These are phyloP conservation scores for Sussaba pulchella DNA, from an alignment of 2,888 invertebrate species.

Conservation along the genomic window DNA sequence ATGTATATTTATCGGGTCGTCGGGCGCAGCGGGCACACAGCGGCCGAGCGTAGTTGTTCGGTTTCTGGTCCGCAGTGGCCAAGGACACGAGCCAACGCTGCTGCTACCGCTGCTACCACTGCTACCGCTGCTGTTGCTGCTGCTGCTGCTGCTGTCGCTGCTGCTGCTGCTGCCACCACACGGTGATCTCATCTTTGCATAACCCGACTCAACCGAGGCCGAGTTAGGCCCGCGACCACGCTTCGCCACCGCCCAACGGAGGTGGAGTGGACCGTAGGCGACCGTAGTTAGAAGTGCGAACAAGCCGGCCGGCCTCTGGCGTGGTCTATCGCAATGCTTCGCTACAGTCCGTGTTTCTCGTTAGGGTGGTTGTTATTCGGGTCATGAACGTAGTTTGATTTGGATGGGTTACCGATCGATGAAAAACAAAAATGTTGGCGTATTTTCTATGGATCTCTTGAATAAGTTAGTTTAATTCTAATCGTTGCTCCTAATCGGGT, in stretches of 20 bases:
- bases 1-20: slow-evolving; percentile 72
- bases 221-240: slow-evolving; percentile 71
- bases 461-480: no score
- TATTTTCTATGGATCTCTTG: no score
- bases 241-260: slow-evolving; percentile 50
- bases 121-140: neutral
- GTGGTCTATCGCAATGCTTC: no score
- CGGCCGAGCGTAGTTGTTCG: slow-evolving; percentile 4
- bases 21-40: slow-evolving; percentile 1
- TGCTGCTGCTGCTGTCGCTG: no score
- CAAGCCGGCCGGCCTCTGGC: slow-evolving; percentile 42
- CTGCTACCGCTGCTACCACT: neutral
- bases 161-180: slow-evolving; percentile 14
- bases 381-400: neutral
- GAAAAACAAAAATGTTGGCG: no score
- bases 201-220: slow-evolving; percentile 75
- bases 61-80: slow-evolving; percentile 65
- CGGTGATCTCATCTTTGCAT: slow-evolving; percentile 76
- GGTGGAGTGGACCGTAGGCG: slow-evolving; percentile 13
- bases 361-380: no score
- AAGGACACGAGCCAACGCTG: slow-evolving; percentile 61
- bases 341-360: no score
- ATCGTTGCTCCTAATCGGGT: no score
- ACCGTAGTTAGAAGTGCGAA: slow-evolving; percentile 20
- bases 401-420: neutral